These are phyloP conservation scores for Drosophila paramelanica DNA, from an alignment of 2,888 invertebrate species.

Conservation along the genomic window DNA sequence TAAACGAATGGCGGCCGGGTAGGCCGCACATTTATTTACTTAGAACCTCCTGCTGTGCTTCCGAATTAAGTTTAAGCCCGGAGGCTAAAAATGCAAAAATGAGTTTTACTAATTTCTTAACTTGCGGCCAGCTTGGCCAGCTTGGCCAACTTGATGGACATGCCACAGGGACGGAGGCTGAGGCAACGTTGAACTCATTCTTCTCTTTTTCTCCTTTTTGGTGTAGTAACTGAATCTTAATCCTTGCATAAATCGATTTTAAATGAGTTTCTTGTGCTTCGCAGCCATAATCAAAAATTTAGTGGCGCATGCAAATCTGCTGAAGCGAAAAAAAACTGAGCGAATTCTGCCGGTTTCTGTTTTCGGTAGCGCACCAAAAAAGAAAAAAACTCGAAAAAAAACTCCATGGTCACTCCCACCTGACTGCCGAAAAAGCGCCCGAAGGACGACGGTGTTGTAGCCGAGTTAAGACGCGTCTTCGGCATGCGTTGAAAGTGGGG, in stretches of 20 bases:
- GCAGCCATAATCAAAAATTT: constrained; percentile 66
- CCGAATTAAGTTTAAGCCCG: constrained; percentile 90
- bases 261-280: constrained; percentile 76
- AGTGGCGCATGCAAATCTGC: constrained; percentile 71
- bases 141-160: constrained; percentile 64
- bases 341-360: constrained; percentile 32
- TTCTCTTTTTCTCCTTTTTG: neutral
- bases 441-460: constrained; percentile 45
- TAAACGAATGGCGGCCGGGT: constrained; percentile 78
- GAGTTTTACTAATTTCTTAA: constrained; percentile 85
- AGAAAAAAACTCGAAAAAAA: constrained; percentile 27
- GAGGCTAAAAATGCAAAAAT: constrained; percentile 87
- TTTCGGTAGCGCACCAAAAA: constrained; percentile 72
- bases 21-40: constrained; percentile 85
- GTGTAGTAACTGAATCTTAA: constrained; percentile 68
- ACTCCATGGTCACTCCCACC: constrained; percentile 60
- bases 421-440: constrained; percentile 65
- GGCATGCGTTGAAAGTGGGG: constrained; percentile 83
- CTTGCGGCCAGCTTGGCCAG: constrained; percentile 59
- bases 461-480: constrained; percentile 34
- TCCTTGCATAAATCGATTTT: constrained; percentile 83
- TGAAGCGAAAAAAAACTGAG: constrained; percentile 20
- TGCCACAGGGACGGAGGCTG: constrained; percentile 18
- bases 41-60: constrained; percentile 89
- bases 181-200: constrained; percentile 1